phyloP scores from a whole-genome alignment of 2,113 vertebrate genomes.

The Microcebus tavaratra region DNA sequence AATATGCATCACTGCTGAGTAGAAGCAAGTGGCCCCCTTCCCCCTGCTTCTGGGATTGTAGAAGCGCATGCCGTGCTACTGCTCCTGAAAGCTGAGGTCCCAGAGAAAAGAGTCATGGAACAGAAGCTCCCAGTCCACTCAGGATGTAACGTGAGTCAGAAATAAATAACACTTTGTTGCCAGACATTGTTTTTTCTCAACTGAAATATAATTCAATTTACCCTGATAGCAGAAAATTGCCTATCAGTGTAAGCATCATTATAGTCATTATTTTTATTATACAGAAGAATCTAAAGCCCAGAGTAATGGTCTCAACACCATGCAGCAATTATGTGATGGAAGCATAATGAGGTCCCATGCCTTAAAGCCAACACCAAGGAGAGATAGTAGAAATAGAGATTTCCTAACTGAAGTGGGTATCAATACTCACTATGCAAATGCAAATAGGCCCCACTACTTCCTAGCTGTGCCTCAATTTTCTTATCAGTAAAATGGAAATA shows the following conservation, averaged over 20 bases:
- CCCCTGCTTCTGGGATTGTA: too few relatives aligned
- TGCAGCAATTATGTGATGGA: neutral
- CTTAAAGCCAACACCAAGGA: neutral
- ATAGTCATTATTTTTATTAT: neutral
- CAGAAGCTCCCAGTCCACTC: neutral
- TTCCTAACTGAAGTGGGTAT: neutral
- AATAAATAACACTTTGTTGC: neutral
- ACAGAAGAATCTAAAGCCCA: neutral
- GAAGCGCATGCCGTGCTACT: accelerated
- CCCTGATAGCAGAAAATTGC: neutral
- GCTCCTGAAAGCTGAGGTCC: neutral
- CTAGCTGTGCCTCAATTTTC: neutral
- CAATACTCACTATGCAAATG: neutral
- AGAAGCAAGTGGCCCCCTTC: neutral
- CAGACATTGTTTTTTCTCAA: neutral
- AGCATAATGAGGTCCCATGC: neutral
- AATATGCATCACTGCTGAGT: neutral
- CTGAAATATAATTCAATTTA: neutral
- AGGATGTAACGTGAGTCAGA: neutral
- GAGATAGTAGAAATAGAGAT: neutral
- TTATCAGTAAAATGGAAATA: neutral
- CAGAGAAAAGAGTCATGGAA: neutral
- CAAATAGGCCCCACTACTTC: neutral
- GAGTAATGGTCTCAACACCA: neutral
- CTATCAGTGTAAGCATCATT: neutral